Conservation (phyloP, 2,888 invertebrate genomes). For the Laothoe populi region DNA sequence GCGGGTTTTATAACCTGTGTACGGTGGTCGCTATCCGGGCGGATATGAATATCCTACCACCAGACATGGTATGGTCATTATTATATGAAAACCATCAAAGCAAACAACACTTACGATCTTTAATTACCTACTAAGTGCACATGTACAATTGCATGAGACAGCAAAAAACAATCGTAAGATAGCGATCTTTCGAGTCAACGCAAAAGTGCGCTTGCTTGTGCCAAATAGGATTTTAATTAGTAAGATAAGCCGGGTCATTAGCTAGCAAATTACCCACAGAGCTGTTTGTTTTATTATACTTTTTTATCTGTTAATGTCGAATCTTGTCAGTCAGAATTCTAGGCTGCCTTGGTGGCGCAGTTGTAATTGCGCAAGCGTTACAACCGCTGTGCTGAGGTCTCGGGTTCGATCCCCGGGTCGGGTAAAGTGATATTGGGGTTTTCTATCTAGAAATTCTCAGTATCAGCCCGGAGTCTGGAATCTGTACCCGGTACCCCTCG, state of each 20-base stretch:
- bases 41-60: too few relatives aligned
- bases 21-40: too few relatives aligned
- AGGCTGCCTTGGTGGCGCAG: constrained; percentile 46
- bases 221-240: constrained; percentile 84
- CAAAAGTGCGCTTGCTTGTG: constrained; percentile 55
- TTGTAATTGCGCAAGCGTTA: too few relatives aligned
- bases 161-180: constrained; percentile 24
- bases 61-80: too few relatives aligned
- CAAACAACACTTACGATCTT: not conserved
- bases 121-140: constrained; percentile 15
- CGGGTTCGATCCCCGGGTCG: too few relatives aligned
- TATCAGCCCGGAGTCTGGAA: too few relatives aligned
- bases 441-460: too few relatives aligned
- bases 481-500: too few relatives aligned
- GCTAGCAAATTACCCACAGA: constrained; percentile 74
- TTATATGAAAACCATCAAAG: not conserved
- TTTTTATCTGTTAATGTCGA: constrained; percentile 73
- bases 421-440: too few relatives aligned
- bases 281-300: constrained; percentile 73
- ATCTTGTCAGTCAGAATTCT: constrained; percentile 74
- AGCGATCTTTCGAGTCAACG: not conserved
- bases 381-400: too few relatives aligned
- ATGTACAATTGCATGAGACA: constrained; percentile 9
- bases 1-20: too few relatives aligned
- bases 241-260: constrained; percentile 76